These are phyloP conservation scores for Megathymus violae DNA, from an alignment of 1,140 invertebrate species.

Conservation along the genomic window DNA sequence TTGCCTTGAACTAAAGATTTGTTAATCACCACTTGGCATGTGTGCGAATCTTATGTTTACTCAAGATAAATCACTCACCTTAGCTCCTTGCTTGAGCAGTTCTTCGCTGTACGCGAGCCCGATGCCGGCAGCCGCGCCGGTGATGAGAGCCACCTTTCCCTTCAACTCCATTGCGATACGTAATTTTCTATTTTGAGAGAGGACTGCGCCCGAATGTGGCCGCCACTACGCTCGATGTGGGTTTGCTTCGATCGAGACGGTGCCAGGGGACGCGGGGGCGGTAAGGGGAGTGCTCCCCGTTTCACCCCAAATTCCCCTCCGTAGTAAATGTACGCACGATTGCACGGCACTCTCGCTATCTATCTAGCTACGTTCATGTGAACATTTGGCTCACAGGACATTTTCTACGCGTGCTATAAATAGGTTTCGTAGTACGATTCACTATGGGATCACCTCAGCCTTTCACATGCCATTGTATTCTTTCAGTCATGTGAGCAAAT, in stretches of 20 bases:
- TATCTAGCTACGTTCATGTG: conserved; percentile 50
- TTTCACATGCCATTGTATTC: conserved; percentile 14
- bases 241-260: conserved; percentile 73
- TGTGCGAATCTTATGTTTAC: conserved; percentile 35
- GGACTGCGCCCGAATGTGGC: conserved; percentile 62
- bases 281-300: conserved; percentile 52
- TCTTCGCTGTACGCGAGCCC: conserved; percentile 88
- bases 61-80: conserved; percentile 80
- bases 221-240: conserved; percentile 56
- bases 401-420: conserved; percentile 45
- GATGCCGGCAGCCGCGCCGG: conserved; percentile 89
- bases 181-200: conserved; percentile 53
- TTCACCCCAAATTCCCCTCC: conserved; percentile 62
- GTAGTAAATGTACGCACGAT: conserved; percentile 79
- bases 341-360: conserved; percentile 69
- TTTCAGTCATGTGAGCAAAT: neutral
- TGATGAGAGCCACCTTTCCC: conserved; percentile 89
- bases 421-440: conserved; percentile 47
- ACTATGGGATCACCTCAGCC: conserved; percentile 36
- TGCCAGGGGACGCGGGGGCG: conserved; percentile 44
- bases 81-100: conserved; percentile 88
- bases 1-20: conserved; percentile 66
- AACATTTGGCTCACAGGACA: conserved; percentile 46
- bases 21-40: conserved; percentile 28
- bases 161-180: conserved; percentile 85